Percentiles rank a stretch among this genome's conserved stretches.
Conservation (phyloP, 2,113 vertebrate species). For the Zapornia atra region DNA sequence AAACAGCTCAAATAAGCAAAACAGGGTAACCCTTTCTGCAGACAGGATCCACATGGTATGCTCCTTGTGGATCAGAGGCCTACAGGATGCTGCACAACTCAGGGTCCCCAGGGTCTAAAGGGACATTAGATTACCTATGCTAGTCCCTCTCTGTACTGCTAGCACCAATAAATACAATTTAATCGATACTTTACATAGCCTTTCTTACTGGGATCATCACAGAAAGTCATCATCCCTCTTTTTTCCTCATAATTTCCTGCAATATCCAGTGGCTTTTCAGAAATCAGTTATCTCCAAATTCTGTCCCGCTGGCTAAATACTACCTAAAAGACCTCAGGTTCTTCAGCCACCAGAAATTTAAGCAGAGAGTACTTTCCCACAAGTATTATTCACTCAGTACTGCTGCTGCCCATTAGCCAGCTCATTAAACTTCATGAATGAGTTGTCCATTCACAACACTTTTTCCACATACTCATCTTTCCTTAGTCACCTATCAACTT, state of each 20-base stretch:
- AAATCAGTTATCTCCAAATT: neutral
- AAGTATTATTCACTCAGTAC: neutral
- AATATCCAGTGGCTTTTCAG: neutral
- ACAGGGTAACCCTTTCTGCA: neutral
- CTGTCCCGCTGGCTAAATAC: neutral
- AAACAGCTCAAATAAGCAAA: neutral
- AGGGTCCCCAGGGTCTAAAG: neutral
- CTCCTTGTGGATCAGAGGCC: fast-evolving
- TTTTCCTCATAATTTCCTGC: neutral
- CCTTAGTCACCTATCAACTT: neutral
- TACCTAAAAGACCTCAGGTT: neutral
- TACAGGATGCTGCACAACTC: neutral
- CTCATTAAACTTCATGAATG: neutral
- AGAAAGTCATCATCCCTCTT: neutral
- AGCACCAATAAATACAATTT: neutral
- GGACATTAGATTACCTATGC: neutral
- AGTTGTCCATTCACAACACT: neutral
- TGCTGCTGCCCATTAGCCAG: neutral
- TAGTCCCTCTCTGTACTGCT: neutral
- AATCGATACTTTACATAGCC: neutral
- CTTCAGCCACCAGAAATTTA: neutral
- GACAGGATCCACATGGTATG: fast-evolving
- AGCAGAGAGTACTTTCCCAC: neutral
- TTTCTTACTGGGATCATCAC: neutral
- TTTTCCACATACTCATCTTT: neutral